phyloP scores from a whole-genome alignment of 2,797 vertebrate species.

The Pelochelys cantorii region DNA sequence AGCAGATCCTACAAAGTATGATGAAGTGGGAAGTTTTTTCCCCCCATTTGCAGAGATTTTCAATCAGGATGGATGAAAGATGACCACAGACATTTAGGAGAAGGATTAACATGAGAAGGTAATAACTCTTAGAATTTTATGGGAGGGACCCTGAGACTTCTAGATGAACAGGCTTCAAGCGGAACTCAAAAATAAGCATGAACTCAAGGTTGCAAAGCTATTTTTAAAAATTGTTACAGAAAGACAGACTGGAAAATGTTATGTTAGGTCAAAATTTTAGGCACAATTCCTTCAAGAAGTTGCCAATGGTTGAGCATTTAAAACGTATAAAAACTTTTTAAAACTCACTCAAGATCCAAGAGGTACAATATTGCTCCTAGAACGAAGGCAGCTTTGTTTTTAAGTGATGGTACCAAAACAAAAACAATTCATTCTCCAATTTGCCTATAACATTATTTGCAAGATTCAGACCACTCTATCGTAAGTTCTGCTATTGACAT shows the following conservation, averaged over 20 bases:
- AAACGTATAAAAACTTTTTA: not conserved
- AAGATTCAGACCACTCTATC: not conserved
- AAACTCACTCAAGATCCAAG: not conserved
- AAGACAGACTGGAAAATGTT: not conserved
- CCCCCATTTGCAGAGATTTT: no score
- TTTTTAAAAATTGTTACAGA: not conserved
- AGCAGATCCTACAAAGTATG: no score
- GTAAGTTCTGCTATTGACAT: not conserved
- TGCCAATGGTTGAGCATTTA: not conserved
- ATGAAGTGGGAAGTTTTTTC: no score
- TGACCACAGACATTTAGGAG: no score
- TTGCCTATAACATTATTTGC: not conserved
- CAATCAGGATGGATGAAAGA: no score
- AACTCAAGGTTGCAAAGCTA: no score
- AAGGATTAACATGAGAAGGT: no score
- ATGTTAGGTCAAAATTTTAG: not conserved
- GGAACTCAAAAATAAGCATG: no score
- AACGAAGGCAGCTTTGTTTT: not conserved
- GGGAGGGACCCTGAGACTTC: not conserved
- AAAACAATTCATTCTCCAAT: not conserved
- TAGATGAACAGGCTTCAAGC: not conserved
- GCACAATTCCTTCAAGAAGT: not conserved
- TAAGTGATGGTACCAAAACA: not conserved
- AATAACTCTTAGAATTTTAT: not conserved
- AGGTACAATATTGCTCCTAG: not conserved